Evolutionary conservation across 2,797 vertebrate species (phyloP), one percentile per base, ranked within the genome.

Genomic region (Sebastes iracundus): DNA sequence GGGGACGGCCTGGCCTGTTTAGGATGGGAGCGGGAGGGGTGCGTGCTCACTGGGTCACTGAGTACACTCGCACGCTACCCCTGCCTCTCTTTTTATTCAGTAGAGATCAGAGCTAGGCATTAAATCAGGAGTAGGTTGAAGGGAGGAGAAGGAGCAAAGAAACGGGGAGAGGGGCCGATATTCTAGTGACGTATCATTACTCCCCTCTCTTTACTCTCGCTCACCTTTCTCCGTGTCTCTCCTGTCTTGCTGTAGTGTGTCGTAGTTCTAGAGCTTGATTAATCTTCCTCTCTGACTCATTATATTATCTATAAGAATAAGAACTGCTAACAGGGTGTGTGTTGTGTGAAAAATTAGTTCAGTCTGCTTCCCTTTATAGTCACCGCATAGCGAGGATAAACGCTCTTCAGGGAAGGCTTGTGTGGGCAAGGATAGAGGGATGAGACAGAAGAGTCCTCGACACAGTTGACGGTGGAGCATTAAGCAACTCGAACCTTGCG

Each of bases 321-420:
- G 90, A 95, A 95, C 90, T 92, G 94, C 94, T 94, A 95, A 95
- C 94, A 94, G 93, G 95, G 93, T 94, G 94, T 95, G 91, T 94
- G 88, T 94, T 90, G 90, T 93, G 93, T 88, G 90, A 89, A 91
- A 88, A 92, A 86, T 84, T 86, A 94, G 92, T 95, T 93, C 92
- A 93, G 90, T 95, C 93, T 87, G 93, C 94, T 96, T 96, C 93
- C 94, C 93, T 95, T 95, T 94, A 94, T 94, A 94, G 92, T 90
- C 93, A 88, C 86, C 82, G 81, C 92, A 91, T 94, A 94, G 93
- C 72, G 79, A 95, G 92, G 94, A 92, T 89, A 88, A 93, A 90
- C 69, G 84, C 88, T 92, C 89, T 92, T 92, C 90, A 88, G 92
- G 92, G 93, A 89, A 84, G 85, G 90, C 87, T 88, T 88, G 91